Base-by-base conservation (phyloP, 2,797 vertebrate species). In the Myripristis murdjan region DNA sequence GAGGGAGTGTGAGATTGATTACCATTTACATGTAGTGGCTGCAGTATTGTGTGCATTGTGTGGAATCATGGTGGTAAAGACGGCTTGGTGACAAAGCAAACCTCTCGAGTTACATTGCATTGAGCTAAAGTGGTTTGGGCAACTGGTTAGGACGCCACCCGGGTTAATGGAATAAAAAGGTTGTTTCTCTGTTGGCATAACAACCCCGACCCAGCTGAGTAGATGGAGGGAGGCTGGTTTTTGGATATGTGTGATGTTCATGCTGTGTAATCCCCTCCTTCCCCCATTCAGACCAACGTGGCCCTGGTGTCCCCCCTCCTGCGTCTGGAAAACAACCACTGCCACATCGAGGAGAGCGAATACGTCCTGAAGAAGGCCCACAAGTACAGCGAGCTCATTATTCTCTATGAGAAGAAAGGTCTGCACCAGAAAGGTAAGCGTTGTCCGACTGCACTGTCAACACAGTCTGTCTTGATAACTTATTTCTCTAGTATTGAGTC, bases 271-370 rank as follows among this genome's bases (percentile, higher is more conserved):
- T 41, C 9, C 12, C 11, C 24, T 12, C 12, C 33, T 20, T 2
- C 16, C 1, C 6, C 11, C 12, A 2, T 39, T 44, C 81, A 99
- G 98, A 99, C 98, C 0, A 99, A 99, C 0, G 97, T 99, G 61
- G 98, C 98, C 1, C 91, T 99, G 64, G 98, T 99, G 82, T 98
- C 98, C 4, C 98, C 98, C 0, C 92, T 99, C 57, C 93, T 99
- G 14, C 97, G 98, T 2, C 92, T 99, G 86, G 98, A 99, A 83
- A 99, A 99, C 91, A 99, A 99, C 89, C 98, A 99, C 91, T 99
- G 98, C 85, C 98, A 99, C 82, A 97, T 99, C 4, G 98, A 99
- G 79, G 98, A 99, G 94, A 99, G 98, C 16, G 98, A 99, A 82
- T 97, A 97, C 0, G 96, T 99, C 47, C 94, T 99, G 56, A 99